phyloP scores from a whole-genome alignment of 2,797 vertebrate species.

The Aplochiton taeniatus region DNA sequence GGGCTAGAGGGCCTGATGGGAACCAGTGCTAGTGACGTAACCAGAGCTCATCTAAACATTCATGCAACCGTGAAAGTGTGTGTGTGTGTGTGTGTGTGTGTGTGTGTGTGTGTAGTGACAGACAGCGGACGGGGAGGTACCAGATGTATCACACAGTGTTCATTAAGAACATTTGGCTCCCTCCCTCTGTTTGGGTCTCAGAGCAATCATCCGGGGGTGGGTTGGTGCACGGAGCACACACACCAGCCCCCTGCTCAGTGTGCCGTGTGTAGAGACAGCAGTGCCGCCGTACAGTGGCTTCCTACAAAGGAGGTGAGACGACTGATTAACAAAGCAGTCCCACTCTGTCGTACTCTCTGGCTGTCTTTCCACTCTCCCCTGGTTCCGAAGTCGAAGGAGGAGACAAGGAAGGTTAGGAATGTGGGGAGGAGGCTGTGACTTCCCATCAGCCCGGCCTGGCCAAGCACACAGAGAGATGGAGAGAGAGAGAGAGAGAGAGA shows the following conservation, averaged over 20 bases:
- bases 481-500: background rate
- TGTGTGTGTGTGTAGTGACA: constrained; percentile 11
- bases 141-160: constrained; percentile 35
- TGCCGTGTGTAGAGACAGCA: constrained; percentile 33
- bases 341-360: background rate
- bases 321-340: constrained; percentile 25
- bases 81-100: constrained; percentile 10
- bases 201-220: constrained; percentile 48
- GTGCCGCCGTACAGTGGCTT: constrained; percentile 43
- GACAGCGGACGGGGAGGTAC: constrained; percentile 45
- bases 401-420: constrained; percentile 40
- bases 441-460: no score
- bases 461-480: constrained; percentile 21
- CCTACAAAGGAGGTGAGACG: constrained; percentile 34
- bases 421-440: constrained; percentile 55
- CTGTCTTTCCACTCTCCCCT: background rate
- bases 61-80: constrained; percentile 3
- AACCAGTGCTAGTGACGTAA: background rate
- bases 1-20: background rate
- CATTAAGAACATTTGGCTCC: constrained; percentile 34
- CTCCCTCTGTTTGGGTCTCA: constrained; percentile 45
- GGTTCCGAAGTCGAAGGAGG: background rate
- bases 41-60: constrained; percentile 6
- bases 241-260: constrained; percentile 32
- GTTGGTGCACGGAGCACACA: constrained; percentile 39